Conservation (phyloP, 2,888 invertebrate species). For the Timema cristinae region DNA sequence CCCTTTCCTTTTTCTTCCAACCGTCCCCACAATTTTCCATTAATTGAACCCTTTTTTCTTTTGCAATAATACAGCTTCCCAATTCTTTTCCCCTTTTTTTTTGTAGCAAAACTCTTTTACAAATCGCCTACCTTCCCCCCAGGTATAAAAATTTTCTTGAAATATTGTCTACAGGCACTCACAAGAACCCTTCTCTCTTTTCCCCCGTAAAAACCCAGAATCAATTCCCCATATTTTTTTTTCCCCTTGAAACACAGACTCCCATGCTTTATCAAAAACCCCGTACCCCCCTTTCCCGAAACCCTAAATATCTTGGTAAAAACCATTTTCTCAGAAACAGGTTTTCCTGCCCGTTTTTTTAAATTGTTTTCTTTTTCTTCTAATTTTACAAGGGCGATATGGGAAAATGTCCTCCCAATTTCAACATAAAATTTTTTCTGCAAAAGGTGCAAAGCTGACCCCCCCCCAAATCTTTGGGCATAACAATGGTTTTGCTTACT, state of each 20-base stretch:
- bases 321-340: background rate
- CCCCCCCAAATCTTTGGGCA: too few species aligned
- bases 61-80: background rate
- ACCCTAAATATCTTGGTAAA: background rate
- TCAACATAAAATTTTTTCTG: too few species aligned
- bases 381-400: background rate
- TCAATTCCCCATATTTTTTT: background rate
- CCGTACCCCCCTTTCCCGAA: too few species aligned
- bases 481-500: too few species aligned
- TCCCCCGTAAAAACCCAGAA: background rate
- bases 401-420: too few species aligned
- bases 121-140: background rate
- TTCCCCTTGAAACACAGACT: background rate
- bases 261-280: background rate
- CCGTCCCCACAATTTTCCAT: background rate
- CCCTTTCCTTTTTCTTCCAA: background rate
- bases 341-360: background rate
- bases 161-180: background rate
- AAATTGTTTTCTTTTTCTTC: background rate
- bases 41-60: background rate
- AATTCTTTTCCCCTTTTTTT: background rate
- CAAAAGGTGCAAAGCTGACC: too few species aligned
- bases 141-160: background rate
- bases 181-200: background rate
- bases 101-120: background rate